Percentiles rank a stretch among this genome's conserved stretches.
These are phyloP conservation scores for Ernsta delagoae DNA, from an alignment of 2,888 invertebrate species.

Conservation along the genomic window DNA sequence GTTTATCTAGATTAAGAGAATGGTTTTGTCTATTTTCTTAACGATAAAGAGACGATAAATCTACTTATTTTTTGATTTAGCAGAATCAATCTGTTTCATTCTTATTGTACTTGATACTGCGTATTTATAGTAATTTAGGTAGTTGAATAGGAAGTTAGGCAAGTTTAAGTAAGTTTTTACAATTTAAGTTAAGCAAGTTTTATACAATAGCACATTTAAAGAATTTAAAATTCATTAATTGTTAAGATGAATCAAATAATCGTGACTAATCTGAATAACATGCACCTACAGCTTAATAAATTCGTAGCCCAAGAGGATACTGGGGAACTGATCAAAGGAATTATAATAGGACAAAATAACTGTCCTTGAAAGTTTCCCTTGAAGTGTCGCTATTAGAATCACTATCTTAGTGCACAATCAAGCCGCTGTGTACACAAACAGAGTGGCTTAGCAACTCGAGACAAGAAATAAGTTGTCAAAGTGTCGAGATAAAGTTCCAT, in stretches of 20 bases:
- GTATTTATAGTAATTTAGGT: too few species aligned
- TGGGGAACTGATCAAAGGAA: background rate
- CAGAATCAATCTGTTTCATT: too few species aligned
- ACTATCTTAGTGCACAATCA: slow-evolving; percentile 57
- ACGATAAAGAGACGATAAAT: background rate
- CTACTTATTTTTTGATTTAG: too few species aligned
- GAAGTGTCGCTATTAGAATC: slow-evolving; percentile 38
- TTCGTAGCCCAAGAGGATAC: background rate
- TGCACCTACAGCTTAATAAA: too few species aligned
- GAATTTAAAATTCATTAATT: too few species aligned
- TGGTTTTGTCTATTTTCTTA: slow-evolving; percentile 1
- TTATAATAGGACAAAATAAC: slow-evolving; percentile 16
- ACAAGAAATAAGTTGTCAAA: slow-evolving; percentile 84
- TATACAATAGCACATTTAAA: too few species aligned
- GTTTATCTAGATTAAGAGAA: slow-evolving; percentile 4
- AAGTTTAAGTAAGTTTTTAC: too few species aligned
- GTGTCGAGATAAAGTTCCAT: slow-evolving; percentile 78
- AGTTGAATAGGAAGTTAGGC: too few species aligned
- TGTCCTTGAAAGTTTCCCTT: slow-evolving; percentile 34
- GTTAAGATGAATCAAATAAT: too few species aligned
- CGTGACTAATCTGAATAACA: too few species aligned
- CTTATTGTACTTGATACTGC: too few species aligned
- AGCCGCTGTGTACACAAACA: slow-evolving; percentile 69
- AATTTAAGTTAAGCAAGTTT: too few species aligned
- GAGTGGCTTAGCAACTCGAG: slow-evolving; percentile 73